These are phyloP conservation scores for Apostichopus californicus DNA, from an alignment of 35 echinoderm and acorn worm species.

Conservation along the genomic window DNA sequence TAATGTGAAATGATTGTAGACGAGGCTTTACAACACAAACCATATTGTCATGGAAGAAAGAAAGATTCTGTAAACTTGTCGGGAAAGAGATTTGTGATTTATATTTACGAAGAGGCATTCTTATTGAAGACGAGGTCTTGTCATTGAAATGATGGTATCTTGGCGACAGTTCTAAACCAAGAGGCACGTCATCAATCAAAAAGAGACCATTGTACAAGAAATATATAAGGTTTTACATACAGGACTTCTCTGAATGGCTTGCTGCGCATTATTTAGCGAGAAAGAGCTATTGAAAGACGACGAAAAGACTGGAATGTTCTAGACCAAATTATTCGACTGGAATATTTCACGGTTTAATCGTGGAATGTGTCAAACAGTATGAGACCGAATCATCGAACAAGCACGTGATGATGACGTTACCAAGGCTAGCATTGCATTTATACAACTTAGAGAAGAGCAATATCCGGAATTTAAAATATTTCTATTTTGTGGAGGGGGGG, in stretches of 20 bases:
- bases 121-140: background rate
- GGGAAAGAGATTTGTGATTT: background rate
- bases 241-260: background rate
- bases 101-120: background rate
- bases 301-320: background rate
- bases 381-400: background rate
- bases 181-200: background rate
- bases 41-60: background rate
- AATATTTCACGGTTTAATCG: background rate
- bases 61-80: background rate
- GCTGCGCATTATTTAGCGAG: background rate
- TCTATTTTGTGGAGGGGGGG: no score
- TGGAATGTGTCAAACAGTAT: background rate
- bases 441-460: background rate
- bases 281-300: background rate
- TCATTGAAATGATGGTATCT: no score
- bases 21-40: background rate
- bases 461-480: no score
- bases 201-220: background rate
- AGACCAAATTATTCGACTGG: background rate
- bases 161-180: background rate
- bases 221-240: background rate
- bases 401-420: background rate
- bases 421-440: background rate
- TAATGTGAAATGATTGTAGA: background rate